Evolutionary conservation across 2,113 vertebrate genomes (phyloP).

Genomic region (Vulpes lagopus): DNA sequence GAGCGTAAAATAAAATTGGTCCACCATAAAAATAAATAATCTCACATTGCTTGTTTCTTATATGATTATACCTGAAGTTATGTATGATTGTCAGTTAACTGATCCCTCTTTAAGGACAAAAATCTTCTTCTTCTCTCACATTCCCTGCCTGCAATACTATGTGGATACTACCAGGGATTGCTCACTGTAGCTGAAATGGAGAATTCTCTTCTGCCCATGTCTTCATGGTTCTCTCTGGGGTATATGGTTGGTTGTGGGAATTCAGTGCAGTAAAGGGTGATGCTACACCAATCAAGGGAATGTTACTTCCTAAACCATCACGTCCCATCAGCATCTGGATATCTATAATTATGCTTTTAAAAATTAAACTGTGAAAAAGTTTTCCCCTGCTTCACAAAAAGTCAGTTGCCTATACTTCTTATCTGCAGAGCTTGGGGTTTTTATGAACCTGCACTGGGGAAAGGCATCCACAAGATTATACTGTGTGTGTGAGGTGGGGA

Average conservation of each 20-base stretch:
- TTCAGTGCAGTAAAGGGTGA: not conserved
- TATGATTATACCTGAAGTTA: not conserved
- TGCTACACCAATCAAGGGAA: not conserved
- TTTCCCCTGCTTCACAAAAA: not conserved
- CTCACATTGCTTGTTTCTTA: not conserved
- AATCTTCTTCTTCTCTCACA: not conserved
- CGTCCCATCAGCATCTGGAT: not conserved
- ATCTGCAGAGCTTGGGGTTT: not conserved
- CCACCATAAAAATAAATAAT: not conserved
- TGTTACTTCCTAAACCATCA: not conserved
- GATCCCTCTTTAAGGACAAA: not conserved
- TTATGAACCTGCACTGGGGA: not conserved
- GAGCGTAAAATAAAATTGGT: constrained; percentile 7
- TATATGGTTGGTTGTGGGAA: too few species aligned
- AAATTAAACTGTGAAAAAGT: not conserved
- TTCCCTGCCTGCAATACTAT: not conserved
- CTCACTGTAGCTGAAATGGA: not conserved
- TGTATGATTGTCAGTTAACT: not conserved
- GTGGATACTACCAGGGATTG: not conserved
- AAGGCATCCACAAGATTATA: not conserved
- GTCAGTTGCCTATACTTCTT: not conserved
- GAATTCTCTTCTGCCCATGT: not conserved
- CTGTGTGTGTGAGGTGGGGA: not conserved
- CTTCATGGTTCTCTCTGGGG: not conserved
- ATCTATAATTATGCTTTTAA: not conserved